phyloP scores from a whole-genome alignment of 2,113 vertebrate species.

The Odontophorus gujanensis region DNA sequence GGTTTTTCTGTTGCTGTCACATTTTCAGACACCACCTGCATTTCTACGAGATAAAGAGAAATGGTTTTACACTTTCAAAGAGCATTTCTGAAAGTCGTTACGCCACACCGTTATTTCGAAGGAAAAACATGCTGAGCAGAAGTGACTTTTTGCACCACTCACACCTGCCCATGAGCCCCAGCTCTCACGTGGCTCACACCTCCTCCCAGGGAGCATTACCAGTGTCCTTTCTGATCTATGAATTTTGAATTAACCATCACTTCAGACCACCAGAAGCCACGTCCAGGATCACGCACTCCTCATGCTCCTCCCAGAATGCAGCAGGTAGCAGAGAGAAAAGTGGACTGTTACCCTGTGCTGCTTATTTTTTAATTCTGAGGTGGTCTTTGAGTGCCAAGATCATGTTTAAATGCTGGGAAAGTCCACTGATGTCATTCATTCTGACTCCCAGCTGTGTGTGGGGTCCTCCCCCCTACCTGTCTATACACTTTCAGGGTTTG shows the following conservation, averaged over 20 bases:
- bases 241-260: background rate
- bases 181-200: background rate
- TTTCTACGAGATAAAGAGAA: no score
- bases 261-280: background rate
- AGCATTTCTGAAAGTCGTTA: background rate
- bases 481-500: background rate
- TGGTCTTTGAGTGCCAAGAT: background rate
- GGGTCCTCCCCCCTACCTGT: no score
- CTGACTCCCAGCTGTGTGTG: no score
- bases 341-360: rapidly evolving
- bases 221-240: background rate
- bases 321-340: rapidly evolving
- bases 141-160: background rate
- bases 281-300: background rate
- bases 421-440: rapidly evolving
- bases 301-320: rapidly evolving
- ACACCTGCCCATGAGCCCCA: background rate
- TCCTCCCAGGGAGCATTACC: rapidly evolving
- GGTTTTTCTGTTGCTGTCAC: no score
- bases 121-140: background rate
- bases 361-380: rapidly evolving
- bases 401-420: background rate
- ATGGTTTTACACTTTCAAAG: rapidly evolving
- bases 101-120: background rate
- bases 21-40: background rate